phyloP scores from a whole-genome alignment of 2,797 vertebrate genomes.

The Chrysolophus pictus region DNA sequence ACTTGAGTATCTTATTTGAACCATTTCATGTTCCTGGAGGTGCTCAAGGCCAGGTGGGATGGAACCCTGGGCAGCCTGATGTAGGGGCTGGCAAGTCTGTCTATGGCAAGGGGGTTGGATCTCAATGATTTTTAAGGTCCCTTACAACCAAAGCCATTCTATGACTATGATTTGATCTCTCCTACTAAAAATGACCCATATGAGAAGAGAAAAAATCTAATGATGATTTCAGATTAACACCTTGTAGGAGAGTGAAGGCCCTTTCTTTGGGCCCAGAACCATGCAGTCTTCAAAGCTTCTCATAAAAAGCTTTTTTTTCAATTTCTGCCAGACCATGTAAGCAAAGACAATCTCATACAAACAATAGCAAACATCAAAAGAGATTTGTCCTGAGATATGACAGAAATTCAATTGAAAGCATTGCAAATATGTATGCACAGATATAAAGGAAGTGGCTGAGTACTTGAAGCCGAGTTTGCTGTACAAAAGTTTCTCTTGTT shows the following conservation, averaged over 20 bases:
- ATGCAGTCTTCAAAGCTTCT: background rate
- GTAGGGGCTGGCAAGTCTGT: too few relatives aligned
- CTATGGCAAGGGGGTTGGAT: too few relatives aligned
- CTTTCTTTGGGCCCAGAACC: background rate
- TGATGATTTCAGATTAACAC: background rate
- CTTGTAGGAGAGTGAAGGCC: background rate
- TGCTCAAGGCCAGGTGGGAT: too few relatives aligned
- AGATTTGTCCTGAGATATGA: background rate
- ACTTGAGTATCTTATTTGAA: background rate
- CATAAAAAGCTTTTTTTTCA: background rate
- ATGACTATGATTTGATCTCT: too few relatives aligned
- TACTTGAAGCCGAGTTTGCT: conserved; percentile 13
- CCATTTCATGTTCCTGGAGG: background rate
- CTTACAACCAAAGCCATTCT: too few relatives aligned
- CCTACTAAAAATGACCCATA: background rate
- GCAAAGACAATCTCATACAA: background rate
- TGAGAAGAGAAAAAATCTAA: background rate
- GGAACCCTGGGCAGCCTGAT: too few relatives aligned
- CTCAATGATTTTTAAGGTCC: too few relatives aligned
- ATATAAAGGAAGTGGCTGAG: conserved; percentile 3
- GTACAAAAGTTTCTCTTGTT: conserved; percentile 29
- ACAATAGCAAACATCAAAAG: conserved; percentile 8
- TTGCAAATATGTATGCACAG: background rate
- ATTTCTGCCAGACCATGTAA: background rate
- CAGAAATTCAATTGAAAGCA: background rate